phyloP scores from a whole-genome alignment of 2,797 vertebrate species.

The Poeciliopsis paucimaculata region DNA sequence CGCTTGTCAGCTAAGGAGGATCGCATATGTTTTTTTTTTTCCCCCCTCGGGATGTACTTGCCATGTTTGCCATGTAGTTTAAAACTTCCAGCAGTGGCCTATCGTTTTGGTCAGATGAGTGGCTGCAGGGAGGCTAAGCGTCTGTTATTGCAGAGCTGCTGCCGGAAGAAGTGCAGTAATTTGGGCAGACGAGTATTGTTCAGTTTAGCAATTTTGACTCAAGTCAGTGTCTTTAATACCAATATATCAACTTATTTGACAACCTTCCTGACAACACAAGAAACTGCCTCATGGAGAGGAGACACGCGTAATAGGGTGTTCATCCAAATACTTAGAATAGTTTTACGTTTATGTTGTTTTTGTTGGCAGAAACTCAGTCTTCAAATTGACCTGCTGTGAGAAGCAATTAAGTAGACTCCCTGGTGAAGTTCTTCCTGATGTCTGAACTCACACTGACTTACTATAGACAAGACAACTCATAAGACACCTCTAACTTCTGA shows the following conservation, averaged over 20 bases:
- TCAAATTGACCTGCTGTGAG: constrained; percentile 3
- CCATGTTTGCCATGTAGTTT: not conserved
- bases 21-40: not conserved
- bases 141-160: not conserved
- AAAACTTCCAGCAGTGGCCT: not conserved
- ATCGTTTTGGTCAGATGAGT: not conserved
- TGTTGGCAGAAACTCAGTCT: not conserved
- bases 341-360: not conserved
- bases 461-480: not conserved
- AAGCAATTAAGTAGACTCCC: not conserved
- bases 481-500: not conserved
- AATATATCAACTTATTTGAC: not conserved
- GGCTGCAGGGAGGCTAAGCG: not conserved
- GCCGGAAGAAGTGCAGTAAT: not conserved
- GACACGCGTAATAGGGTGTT: not conserved
- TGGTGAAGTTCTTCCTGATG: not conserved
- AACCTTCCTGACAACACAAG: not conserved
- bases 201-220: not conserved
- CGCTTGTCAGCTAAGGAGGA: not conserved
- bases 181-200: not conserved
- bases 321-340: not conserved
- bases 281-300: not conserved
- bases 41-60: not conserved
- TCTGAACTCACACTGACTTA: not conserved
- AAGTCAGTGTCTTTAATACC: not conserved